phyloP scores from a whole-genome alignment of 2,797 vertebrate species.

The Microchirus variegatus region DNA sequence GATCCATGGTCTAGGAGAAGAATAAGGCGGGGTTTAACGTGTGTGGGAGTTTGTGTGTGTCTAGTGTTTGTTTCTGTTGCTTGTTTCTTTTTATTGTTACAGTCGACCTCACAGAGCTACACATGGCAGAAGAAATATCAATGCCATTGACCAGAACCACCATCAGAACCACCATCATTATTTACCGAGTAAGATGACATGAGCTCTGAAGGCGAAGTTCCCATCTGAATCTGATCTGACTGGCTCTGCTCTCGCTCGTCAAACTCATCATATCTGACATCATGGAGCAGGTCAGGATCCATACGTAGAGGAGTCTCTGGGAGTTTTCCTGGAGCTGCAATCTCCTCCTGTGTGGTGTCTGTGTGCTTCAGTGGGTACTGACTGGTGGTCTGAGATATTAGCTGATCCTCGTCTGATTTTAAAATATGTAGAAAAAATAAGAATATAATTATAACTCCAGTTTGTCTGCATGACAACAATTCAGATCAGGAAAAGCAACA shows the following conservation, averaged over 20 bases:
- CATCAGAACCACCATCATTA: not conserved
- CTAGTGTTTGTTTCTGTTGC: too few relatives aligned
- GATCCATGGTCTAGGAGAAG: too few relatives aligned
- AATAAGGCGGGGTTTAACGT: too few relatives aligned
- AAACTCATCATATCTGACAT: constrained; percentile 70
- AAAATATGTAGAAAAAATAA: not conserved
- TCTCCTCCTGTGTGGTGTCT: constrained; percentile 91
- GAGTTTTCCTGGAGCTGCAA: constrained; percentile 89
- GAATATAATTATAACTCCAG: not conserved
- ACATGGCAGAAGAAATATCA: not conserved
- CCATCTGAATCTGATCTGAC: constrained; percentile 78
- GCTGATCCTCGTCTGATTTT: constrained; percentile 77
- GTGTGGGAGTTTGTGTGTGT: too few relatives aligned
- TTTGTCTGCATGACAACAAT: not conserved
- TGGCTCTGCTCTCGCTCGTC: constrained; percentile 68
- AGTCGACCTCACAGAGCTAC: not conserved
- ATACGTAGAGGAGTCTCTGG: constrained; percentile 93
- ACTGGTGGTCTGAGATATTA: constrained; percentile 90
- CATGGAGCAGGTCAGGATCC: constrained; percentile 78
- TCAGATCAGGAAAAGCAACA: not conserved
- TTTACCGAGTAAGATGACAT: constrained; percentile 91
- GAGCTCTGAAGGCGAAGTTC: constrained; percentile 84
- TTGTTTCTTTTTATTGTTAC: not conserved
- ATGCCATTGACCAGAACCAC: not conserved
- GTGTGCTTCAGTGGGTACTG: constrained; percentile 87